Conservation (phyloP, 2,797 vertebrate species). For the Falco cherrug region DNA sequence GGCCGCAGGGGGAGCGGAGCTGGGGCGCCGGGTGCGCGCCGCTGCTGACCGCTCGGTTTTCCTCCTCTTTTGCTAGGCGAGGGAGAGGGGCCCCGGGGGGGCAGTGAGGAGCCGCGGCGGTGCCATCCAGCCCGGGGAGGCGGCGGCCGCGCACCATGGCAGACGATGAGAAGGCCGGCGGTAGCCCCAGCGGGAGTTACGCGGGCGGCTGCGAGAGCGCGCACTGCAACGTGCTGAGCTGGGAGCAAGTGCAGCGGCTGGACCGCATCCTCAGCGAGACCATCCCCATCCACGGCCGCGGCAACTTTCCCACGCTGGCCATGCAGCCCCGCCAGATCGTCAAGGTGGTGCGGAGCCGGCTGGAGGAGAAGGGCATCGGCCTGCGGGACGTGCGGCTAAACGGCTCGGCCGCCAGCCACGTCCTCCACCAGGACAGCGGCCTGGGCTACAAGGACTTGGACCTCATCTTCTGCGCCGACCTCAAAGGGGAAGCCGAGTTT, state of each 20-base stretch:
- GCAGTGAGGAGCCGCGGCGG: constrained; percentile 2
- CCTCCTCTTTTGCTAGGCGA: constrained; percentile 33
- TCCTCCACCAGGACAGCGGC: constrained; percentile 94
- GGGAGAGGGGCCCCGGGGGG: constrained; percentile 11
- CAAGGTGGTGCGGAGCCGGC: constrained; percentile 91
- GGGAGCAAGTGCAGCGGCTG: constrained; percentile 98
- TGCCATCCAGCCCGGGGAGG: constrained; percentile 16
- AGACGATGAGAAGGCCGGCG: constrained; percentile 81
- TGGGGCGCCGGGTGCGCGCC: neutral
- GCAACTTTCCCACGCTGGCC: constrained; percentile 97
- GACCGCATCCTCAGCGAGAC: constrained; percentile 94
- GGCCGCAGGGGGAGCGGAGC: neutral
- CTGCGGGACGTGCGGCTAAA: constrained; percentile 95
- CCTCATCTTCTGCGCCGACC: constrained; percentile 96
- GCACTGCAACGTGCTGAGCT: constrained; percentile 91
- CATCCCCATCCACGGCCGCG: constrained; percentile 97
- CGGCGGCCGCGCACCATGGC: constrained; percentile 82
- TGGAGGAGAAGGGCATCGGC: constrained; percentile 89
- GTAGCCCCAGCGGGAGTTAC: constrained; percentile 40
- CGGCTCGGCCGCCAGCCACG: constrained; percentile 95
- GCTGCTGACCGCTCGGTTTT: neutral
- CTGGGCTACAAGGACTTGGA: constrained; percentile 98
- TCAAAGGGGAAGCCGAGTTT: constrained; percentile 94
- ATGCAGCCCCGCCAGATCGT: constrained; percentile 96
- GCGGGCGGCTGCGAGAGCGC: constrained; percentile 72